Percentiles rank a stretch among this genome's conserved stretches.
These are phyloP conservation scores for Sminthurides bifidus DNA, from an alignment of 1,140 invertebrate genomes.

Conservation along the genomic window DNA sequence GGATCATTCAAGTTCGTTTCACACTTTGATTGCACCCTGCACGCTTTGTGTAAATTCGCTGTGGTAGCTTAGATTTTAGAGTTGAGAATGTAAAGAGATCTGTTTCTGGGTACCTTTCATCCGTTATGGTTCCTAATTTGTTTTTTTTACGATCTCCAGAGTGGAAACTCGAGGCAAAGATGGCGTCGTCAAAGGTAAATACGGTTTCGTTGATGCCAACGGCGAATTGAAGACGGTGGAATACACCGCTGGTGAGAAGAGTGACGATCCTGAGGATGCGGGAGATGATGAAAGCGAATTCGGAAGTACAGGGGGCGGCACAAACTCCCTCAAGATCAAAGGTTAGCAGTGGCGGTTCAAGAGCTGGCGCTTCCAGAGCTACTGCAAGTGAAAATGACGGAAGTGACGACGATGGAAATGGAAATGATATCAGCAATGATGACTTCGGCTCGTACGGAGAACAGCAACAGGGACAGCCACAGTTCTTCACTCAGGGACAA, in stretches of 20 bases:
- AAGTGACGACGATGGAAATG: neutral
- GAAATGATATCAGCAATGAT: neutral
- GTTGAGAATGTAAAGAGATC: neutral
- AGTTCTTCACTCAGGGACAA: slow-evolving; percentile 33
- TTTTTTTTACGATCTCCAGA: slow-evolving; percentile 46
- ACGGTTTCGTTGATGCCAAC: slow-evolving; percentile 66
- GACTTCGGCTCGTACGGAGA: slow-evolving; percentile 8
- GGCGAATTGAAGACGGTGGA: slow-evolving; percentile 69
- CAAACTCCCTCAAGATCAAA: too few species aligned
- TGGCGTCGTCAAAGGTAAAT: slow-evolving; percentile 73
- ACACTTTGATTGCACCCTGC: neutral
- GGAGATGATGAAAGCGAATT: neutral
- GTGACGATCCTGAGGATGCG: neutral
- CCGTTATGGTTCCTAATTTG: neutral
- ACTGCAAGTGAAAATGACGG: too few species aligned
- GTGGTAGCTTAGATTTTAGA: neutral
- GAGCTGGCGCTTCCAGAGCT: too few species aligned
- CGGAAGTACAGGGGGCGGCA: too few species aligned
- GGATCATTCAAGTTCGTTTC: slow-evolving; percentile 21
- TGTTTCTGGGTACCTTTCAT: neutral
- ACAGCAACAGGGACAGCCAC: slow-evolving; percentile 3
- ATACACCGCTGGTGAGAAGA: slow-evolving; percentile 42
- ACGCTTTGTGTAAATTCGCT: neutral
- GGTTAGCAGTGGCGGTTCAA: too few species aligned
- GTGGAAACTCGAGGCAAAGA: slow-evolving; percentile 66